Evolutionary conservation across 2,888 invertebrate genomes (phyloP), one percentile per base, ranked within the genome.

Genomic region (Helobdella robusta): DNA sequence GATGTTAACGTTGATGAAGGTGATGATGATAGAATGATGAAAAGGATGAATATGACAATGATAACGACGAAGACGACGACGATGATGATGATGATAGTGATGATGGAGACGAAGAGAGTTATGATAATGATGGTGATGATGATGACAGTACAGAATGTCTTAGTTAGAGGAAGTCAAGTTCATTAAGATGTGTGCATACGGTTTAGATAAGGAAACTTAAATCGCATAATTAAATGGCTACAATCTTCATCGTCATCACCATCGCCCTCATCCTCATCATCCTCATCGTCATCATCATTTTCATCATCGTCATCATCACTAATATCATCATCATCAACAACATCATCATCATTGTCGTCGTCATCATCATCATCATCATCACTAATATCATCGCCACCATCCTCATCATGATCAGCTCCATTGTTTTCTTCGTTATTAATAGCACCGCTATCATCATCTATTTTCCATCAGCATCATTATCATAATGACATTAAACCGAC

Each of bases 351-450:
- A 50, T 50, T 25, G 25, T 50, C 52, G 25, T 50, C 52, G 25
- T 50, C 52, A 50, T 50, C 52, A 50, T 50, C 52, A 50, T 50
- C 52, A 50, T 50, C 52, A 50, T 50, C 52, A 50, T 50, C 52
- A 50, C 25, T 25, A 50, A 20, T 25, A 50, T 50, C 52, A 50
- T 50, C 52, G 25, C 25, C 52, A 50, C 25, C 52, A 50, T 50
- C 52, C 15, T 50, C 52, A 50, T 50, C 52, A 50, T 50, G n/a
- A 50, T 50, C 52, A 50, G 18, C 52, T 8, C 25, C 52, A 50
- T 50, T 25, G 25, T 50, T 25, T 20, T 50, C 52, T 20, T 50
- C 52, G 23, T 50, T 25, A 50, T 50, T 25, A 50, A 20, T 25
- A 50, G 18, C 52, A 50, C 25, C 52, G 25, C 25, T 25, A 50